phyloP scores from a whole-genome alignment of 2,888 invertebrate species.

The Drosophila pseudotakahashii region DNA sequence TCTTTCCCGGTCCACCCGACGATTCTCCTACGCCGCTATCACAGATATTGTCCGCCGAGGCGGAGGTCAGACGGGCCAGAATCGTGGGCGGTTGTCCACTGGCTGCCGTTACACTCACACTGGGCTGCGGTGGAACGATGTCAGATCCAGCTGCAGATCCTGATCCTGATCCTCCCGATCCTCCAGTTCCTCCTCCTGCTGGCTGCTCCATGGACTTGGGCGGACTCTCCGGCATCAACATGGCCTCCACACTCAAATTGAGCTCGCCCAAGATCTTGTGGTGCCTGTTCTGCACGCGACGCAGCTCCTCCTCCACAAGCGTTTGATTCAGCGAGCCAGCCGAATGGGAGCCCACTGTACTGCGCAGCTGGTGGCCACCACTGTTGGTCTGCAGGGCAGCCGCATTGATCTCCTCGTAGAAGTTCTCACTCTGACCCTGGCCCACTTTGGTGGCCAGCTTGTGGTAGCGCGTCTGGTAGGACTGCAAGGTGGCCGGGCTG shows the following conservation, averaged over 20 bases:
- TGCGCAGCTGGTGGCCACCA: constrained; percentile 46
- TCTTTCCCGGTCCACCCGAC: not conserved
- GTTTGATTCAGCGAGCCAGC: constrained; percentile 89
- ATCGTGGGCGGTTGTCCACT: constrained; percentile 71
- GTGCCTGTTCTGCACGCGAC: constrained; percentile 92
- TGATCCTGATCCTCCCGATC: not conserved
- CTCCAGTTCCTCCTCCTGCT: not conserved
- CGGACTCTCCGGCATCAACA: constrained; percentile 92
- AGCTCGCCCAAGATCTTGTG: constrained; percentile 93
- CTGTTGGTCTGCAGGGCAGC: constrained; percentile 56
- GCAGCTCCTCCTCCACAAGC: constrained; percentile 92
- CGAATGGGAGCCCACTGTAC: constrained; percentile 85
- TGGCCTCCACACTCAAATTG: constrained; percentile 94
- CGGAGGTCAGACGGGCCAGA: constrained; percentile 61
- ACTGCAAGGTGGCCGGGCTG: constrained; percentile 85
- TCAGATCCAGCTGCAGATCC: not conserved
- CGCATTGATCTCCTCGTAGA: constrained; percentile 81
- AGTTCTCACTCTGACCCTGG: constrained; percentile 64
- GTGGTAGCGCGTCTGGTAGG: constrained; percentile 91
- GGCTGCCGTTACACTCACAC: constrained; percentile 77
- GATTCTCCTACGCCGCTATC: constrained; percentile 85
- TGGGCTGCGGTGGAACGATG: constrained; percentile 49
- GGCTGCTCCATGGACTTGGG: constrained; percentile 65
- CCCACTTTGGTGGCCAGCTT: constrained; percentile 71
- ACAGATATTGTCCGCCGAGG: constrained; percentile 86